Evolutionary conservation across 2,113 vertebrate species (phyloP).

Genomic region (Thunnus maccoyii): DNA sequence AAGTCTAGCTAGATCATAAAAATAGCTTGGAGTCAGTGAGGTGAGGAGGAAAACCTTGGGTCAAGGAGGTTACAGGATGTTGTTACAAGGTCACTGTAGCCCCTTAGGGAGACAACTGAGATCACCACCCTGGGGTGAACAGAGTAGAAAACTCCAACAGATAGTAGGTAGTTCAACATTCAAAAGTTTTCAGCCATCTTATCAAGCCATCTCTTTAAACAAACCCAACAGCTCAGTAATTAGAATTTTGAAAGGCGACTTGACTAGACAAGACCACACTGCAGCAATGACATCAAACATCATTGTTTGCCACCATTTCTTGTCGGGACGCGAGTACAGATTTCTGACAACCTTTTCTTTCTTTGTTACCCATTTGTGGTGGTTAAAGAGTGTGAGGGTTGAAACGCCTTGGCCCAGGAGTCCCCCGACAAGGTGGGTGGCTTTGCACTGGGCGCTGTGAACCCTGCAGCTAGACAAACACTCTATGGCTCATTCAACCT

Average conservation of each 20-base stretch:
- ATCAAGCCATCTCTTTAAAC: slow-evolving; percentile 53
- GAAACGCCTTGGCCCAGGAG: slow-evolving; percentile 66
- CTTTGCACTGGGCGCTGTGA: slow-evolving; percentile 74
- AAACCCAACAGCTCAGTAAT: slow-evolving; percentile 40
- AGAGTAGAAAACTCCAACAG: slow-evolving; percentile 6
- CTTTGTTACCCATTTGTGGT: slow-evolving; percentile 46
- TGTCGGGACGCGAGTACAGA: slow-evolving; percentile 48
- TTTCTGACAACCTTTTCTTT: slow-evolving; percentile 47
- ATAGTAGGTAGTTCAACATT: background rate
- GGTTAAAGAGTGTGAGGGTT: slow-evolving; percentile 54
- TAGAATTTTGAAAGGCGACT: slow-evolving; percentile 41
- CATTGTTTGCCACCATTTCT: slow-evolving; percentile 32
- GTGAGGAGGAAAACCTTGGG: slow-evolving; percentile 63
- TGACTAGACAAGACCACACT: slow-evolving; percentile 60
- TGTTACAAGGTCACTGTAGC: slow-evolving; percentile 70
- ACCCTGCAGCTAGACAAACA: slow-evolving; percentile 84
- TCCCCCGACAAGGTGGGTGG: slow-evolving; percentile 85
- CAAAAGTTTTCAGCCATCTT: slow-evolving; percentile 23
- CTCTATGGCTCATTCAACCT: slow-evolving; percentile 72
- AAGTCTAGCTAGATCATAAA: slow-evolving; percentile 79
- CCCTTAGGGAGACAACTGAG: slow-evolving; percentile 63
- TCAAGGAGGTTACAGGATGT: slow-evolving; percentile 77
- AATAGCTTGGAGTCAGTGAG: slow-evolving; percentile 80
- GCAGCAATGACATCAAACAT: slow-evolving; percentile 51
- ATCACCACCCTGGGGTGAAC: slow-evolving; percentile 54